A percentile compares a stretch with the other conserved stretches of the same genome.
Conservation (phyloP, 2,888 invertebrate genomes). For the Hemicrepidius hirtus region DNA sequence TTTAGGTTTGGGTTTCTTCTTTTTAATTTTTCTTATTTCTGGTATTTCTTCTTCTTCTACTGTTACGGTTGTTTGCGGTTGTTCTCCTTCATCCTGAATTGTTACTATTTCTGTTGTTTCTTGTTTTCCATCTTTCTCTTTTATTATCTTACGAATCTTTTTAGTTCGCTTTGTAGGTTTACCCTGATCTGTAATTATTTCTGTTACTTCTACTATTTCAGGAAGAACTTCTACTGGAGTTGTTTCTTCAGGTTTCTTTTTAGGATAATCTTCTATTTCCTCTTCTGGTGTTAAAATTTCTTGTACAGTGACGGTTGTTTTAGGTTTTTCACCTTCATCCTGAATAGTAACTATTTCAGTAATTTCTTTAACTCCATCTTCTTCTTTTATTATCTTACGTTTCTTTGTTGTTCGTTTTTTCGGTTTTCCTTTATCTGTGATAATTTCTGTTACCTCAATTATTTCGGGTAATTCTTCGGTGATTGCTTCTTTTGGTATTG, state of each 20-base stretch:
- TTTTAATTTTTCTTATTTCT: slow-evolving; percentile 52
- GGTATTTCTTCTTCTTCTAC: slow-evolving; percentile 63
- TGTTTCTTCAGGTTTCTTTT: slow-evolving; percentile 59
- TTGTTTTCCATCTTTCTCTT: slow-evolving; percentile 62
- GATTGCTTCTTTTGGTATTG: slow-evolving; percentile 55
- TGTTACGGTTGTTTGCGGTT: slow-evolving; percentile 63
- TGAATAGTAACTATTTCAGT: slow-evolving; percentile 72
- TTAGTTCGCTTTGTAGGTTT: slow-evolving; percentile 61
- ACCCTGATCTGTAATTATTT: slow-evolving; percentile 68
- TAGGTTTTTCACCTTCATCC: slow-evolving; percentile 70
- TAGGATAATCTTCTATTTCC: slow-evolving; percentile 57
- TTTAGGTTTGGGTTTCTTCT: slow-evolving; percentile 24
- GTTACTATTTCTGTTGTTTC: slow-evolving; percentile 58
- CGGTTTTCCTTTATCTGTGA: slow-evolving; percentile 59
- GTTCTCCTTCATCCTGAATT: slow-evolving; percentile 66
- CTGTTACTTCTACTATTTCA: slow-evolving; percentile 64
- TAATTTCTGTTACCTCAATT: slow-evolving; percentile 59
- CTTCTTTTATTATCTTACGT: slow-evolving; percentile 69
- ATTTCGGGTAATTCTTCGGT: slow-evolving; percentile 60
- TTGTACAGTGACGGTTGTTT: slow-evolving; percentile 64
- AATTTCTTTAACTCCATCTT: slow-evolving; percentile 68
- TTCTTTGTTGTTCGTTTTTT: slow-evolving; percentile 65
- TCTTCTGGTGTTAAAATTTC: slow-evolving; percentile 62
- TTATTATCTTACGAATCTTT: slow-evolving; percentile 59
- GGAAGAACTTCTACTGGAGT: slow-evolving; percentile 65